phyloP scores from a whole-genome alignment of 2,888 invertebrate species.

The Myathropa florea region DNA sequence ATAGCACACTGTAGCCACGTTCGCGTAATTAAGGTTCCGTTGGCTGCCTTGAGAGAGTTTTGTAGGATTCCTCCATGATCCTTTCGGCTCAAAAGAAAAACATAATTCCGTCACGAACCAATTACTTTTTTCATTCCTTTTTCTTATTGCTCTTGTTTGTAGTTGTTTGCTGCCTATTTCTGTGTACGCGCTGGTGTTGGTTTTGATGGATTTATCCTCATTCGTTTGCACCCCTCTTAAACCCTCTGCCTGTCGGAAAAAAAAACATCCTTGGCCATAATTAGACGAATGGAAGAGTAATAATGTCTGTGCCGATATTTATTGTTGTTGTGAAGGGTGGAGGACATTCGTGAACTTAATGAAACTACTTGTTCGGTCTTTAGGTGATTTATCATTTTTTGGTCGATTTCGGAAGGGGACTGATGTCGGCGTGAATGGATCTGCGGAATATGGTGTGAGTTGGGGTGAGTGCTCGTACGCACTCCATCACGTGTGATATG shows the following conservation, averaged over 20 bases:
- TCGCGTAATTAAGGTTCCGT: neutral
- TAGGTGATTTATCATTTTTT: neutral
- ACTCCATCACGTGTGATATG: neutral
- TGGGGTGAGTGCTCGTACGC: neutral
- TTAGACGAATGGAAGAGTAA: neutral
- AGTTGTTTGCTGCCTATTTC: too few species aligned
- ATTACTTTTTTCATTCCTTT: neutral
- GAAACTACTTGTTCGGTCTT: neutral
- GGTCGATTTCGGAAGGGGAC: neutral
- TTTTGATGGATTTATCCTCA: slow-evolving; percentile 2
- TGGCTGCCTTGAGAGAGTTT: neutral
- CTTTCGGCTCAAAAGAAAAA: neutral
- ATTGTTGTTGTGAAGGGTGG: neutral
- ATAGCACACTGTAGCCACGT: neutral
- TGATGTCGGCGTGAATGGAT: neutral
- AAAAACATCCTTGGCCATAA: neutral
- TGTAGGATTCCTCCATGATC: neutral
- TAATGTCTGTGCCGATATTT: neutral
- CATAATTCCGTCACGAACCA: slow-evolving; percentile 6
- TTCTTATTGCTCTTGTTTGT: neutral
- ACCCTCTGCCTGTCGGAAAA: neutral
- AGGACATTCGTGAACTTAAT: neutral
- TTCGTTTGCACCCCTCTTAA: neutral
- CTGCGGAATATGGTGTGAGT: neutral
- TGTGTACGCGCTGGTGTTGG: neutral